These are phyloP conservation scores for Cheilosia vulpina DNA, from an alignment of 2,888 invertebrate genomes.

Conservation along the genomic window DNA sequence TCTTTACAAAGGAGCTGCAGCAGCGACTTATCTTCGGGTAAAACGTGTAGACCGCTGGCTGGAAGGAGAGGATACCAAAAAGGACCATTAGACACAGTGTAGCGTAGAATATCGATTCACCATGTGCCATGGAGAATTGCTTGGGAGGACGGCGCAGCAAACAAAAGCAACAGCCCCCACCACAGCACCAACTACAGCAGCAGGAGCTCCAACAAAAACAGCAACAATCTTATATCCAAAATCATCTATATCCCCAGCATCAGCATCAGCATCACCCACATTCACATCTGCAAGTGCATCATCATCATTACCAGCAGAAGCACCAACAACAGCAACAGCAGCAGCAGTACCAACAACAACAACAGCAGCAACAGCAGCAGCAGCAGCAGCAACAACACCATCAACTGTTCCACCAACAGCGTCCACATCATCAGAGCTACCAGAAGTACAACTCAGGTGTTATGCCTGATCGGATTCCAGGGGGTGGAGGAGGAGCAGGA, in stretches of 20 bases:
- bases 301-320: conserved; percentile 70
- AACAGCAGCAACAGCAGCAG: conserved; percentile 69
- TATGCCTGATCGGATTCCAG: conserved; percentile 73
- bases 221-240: conserved; percentile 75
- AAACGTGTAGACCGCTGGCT: conserved; percentile 44
- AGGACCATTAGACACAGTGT: conserved; percentile 68
- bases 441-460: conserved; percentile 66
- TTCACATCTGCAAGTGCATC: conserved; percentile 77
- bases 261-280: conserved; percentile 77
- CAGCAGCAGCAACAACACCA: conserved; percentile 71
- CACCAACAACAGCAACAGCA: conserved; percentile 70
- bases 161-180: conserved; percentile 78
- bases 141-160: conserved; percentile 82
- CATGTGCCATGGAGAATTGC: conserved; percentile 83
- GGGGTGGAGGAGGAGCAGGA: conserved; percentile 55
- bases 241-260: conserved; percentile 77
- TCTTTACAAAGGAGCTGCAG: conserved; percentile 50
- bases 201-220: conserved; percentile 76
- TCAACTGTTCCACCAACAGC: conserved; percentile 66
- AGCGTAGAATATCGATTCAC: conserved; percentile 77
- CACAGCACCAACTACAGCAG: conserved; percentile 76
- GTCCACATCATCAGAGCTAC: conserved; percentile 70
- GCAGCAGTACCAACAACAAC: conserved; percentile 36
- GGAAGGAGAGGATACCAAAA: conserved; percentile 18
- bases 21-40: conserved; percentile 67